Evolutionary conservation across 2,888 invertebrate genomes (phyloP).

Genomic region (Gortyna flavago): DNA sequence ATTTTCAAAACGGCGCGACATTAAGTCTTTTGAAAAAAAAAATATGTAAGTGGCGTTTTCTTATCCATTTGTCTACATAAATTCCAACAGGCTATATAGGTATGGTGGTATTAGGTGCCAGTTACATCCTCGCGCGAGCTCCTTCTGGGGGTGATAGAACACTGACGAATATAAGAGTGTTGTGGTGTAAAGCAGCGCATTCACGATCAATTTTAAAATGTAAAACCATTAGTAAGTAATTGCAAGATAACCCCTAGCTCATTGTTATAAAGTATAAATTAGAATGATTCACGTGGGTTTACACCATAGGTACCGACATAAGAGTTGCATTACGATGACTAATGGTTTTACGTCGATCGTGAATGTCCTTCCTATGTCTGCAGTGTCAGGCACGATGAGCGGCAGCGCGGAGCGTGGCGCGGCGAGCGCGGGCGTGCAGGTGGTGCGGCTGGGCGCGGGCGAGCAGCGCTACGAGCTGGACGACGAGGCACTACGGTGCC

Average conservation of each 20-base stretch:
- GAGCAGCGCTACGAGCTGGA: conserved; percentile 61
- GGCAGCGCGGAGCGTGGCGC: conserved; percentile 21
- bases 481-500: conserved; percentile 58
- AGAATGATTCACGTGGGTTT: neutral
- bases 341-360: neutral
- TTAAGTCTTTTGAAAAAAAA: too few relatives aligned
- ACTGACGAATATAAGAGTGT: neutral
- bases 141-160: neutral
- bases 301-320: neutral
- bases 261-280: neutral
- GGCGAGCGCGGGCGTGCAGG: conserved; percentile 58
- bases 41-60: too few relatives aligned
- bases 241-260: neutral
- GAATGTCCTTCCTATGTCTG: neutral
- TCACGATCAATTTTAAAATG: neutral
- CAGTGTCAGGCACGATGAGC: conserved; percentile 39
- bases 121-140: neutral
- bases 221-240: neutral
- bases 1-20: too few relatives aligned
- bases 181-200: neutral
- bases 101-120: too few relatives aligned
- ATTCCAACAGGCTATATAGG: too few relatives aligned
- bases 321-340: neutral
- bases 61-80: too few relatives aligned
- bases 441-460: conserved; percentile 60